Evolutionary conservation across 2,797 vertebrate species (phyloP), one percentile per base, ranked within the genome.

Genomic region (Gymnodraco acuticeps): DNA sequence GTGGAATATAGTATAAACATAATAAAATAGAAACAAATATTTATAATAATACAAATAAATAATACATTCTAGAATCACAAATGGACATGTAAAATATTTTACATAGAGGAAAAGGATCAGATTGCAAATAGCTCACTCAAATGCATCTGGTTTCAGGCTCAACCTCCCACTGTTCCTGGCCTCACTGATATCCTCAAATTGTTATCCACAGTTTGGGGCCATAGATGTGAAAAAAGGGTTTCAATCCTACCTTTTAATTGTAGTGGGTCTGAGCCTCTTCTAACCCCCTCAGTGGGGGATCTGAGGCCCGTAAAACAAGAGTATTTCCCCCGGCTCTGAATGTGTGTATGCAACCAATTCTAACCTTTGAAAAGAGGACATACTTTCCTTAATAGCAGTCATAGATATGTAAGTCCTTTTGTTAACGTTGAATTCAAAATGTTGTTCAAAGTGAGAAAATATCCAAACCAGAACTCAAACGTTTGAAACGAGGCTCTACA

Each of bases 281-380:
- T 82, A 78, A 81, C 72, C 14, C 53, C n/a, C 75, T 66, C 75
- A 73, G 75, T 48, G 43, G 59, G 79, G 55, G 56, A 75, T 65
- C 38, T 48, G 42, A 70, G 38, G 56, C 81, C 80, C 56, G 31
- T 88, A 78, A 84, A 86, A 78, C 73, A 77, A 56, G 20, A 51
- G 55, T 54, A 81, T 81, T 73, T 73, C 61, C 70, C 38, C 63
- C 55, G 15, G 42, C 17, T 67, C 33, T 9, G 7, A 2, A 63
- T 62, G 19, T 45, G 20, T 45, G 6, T 27, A 50, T 53, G 16
- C 67, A 62, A 70, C 41, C 27, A 15, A 9, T 0, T 23, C 23
- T 23, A 23, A 23, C 23, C 33, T 50, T 10, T 43, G 42, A 63
- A 8, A 17, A 20, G 3, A 61, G 13, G 27, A 58, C 62, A 17